phyloP scores from a whole-genome alignment of 2,797 vertebrate genomes.

The Salmo trutta region DNA sequence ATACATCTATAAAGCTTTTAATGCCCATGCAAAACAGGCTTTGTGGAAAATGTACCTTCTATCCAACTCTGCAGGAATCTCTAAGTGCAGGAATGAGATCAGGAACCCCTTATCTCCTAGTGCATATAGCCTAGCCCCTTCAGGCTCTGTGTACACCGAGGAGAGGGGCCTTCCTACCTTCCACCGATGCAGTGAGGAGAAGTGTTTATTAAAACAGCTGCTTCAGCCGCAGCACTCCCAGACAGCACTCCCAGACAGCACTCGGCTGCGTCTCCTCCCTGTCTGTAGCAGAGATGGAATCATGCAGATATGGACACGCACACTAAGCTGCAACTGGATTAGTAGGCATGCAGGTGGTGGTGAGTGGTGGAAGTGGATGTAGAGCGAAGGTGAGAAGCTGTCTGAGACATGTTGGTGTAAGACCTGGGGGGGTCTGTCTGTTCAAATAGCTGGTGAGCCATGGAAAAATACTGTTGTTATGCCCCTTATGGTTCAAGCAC shows the following conservation, averaged over 20 bases:
- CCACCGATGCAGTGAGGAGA: conserved; percentile 32
- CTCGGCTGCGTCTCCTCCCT: conserved; percentile 18
- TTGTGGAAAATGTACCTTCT: neutral
- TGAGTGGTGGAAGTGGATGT: neutral
- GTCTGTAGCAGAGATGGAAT: conserved; percentile 36
- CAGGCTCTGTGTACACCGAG: conserved; percentile 51
- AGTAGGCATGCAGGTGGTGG: neutral
- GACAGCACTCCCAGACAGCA: neutral
- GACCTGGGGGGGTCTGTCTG: neutral
- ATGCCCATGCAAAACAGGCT: neutral
- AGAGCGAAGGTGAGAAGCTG: conserved; percentile 15
- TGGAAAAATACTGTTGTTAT: neutral
- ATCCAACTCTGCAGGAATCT: conserved; percentile 5
- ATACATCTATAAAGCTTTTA: neutral
- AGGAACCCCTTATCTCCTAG: conserved; percentile 59
- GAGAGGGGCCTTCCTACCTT: conserved; percentile 8
- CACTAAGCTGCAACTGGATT: conserved; percentile 14
- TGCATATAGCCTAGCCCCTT: conserved; percentile 35
- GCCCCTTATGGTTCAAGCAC: neutral
- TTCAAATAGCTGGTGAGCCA: neutral
- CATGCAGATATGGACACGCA: conserved; percentile 27
- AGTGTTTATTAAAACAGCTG: conserved; percentile 62
- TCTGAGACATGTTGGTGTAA: neutral
- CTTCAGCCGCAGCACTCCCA: conserved; percentile 42
- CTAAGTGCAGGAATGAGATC: conserved; percentile 47